Evolutionary conservation across 2,113 vertebrate genomes (phyloP).

Genomic region (Pygoscelis adeliae): DNA sequence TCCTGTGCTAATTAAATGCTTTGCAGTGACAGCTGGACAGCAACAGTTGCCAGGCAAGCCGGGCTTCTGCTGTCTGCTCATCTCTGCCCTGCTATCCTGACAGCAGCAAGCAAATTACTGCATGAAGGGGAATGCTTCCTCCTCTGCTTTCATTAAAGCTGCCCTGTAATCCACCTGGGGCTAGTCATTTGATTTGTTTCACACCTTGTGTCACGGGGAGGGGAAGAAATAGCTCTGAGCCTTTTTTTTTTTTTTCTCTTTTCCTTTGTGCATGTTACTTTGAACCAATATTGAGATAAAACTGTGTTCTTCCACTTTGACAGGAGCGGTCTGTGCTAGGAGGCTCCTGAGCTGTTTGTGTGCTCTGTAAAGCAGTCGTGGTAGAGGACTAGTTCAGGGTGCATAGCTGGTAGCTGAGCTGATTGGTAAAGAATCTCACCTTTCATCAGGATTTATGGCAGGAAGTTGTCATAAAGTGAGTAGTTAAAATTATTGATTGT

Average conservation of each 20-base stretch:
- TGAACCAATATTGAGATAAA: neutral
- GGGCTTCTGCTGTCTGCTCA: neutral
- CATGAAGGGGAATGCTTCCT: neutral
- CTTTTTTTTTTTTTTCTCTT: too few relatives aligned
- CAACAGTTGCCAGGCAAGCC: neutral
- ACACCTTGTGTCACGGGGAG: neutral
- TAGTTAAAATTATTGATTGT: neutral
- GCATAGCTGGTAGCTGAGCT: neutral
- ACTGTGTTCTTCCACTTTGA: neutral
- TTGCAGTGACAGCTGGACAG: neutral
- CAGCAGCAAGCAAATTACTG: neutral
- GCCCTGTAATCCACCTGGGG: neutral
- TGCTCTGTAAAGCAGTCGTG: neutral
- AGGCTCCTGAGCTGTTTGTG: neutral
- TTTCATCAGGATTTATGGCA: neutral
- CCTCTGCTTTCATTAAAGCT: neutral
- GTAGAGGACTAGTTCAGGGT: neutral
- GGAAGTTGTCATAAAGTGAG: neutral
- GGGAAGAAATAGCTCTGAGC: neutral
- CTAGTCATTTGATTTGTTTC: neutral
- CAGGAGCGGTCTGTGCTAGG: neutral
- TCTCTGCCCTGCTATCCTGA: neutral
- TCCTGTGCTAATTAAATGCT: neutral
- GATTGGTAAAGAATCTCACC: neutral
- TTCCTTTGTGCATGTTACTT: neutral